These are phyloP conservation scores for Propithecus coquereli DNA, from an alignment of 2,113 vertebrate species.

Conservation along the genomic window DNA sequence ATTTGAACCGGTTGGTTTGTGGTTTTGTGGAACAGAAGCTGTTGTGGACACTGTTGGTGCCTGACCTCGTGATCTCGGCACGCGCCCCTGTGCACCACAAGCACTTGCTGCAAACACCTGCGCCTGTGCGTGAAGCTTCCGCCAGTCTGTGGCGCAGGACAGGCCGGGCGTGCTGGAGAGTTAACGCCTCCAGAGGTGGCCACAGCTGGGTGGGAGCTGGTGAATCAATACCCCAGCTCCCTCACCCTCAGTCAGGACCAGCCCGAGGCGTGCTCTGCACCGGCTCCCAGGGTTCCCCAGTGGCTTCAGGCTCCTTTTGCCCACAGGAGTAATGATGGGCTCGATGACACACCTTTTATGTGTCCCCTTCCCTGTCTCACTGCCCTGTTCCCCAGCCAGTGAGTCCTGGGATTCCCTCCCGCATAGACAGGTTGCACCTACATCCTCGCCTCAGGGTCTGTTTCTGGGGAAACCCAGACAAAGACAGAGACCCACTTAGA, in stretches of 20 bases:
- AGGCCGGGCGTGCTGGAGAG: no score
- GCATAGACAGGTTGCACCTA: background rate
- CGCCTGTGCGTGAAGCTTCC: fast-evolving
- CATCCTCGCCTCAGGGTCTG: background rate
- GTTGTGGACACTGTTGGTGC: background rate
- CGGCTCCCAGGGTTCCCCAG: background rate
- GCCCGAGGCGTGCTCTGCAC: background rate
- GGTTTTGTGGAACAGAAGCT: background rate
- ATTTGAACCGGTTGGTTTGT: background rate
- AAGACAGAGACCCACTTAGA: background rate
- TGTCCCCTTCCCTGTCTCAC: background rate
- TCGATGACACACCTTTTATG: background rate
- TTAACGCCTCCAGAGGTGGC: no score
- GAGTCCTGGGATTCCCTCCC: background rate
- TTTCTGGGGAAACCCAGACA: background rate
- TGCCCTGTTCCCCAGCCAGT: background rate
- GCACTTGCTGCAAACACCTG: background rate
- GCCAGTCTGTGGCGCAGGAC: background rate
- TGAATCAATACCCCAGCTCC: no score
- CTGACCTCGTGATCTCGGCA: background rate
- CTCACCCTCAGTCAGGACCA: fast-evolving
- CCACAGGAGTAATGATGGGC: background rate
- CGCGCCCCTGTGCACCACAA: background rate
- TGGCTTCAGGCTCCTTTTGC: no score
- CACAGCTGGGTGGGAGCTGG: background rate